Conservation (phyloP, 2,888 invertebrate species). For the Drosophila neutralis region DNA sequence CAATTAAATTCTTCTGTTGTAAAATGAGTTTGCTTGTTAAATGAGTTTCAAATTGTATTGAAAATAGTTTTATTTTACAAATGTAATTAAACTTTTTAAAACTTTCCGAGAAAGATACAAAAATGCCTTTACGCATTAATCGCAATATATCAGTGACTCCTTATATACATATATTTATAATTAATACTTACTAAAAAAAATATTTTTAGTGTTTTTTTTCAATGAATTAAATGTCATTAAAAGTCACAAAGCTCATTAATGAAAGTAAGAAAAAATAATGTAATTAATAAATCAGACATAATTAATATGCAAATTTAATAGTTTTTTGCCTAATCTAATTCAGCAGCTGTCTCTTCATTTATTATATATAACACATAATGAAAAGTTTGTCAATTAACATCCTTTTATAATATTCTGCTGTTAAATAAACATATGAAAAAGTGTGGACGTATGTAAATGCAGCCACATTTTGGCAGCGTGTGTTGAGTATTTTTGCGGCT, state of each 20-base stretch:
- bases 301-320: neutral
- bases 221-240: neutral
- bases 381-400: slow-evolving; percentile 40
- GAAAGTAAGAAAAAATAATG: neutral
- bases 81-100: neutral
- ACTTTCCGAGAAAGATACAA: neutral
- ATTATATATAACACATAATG: slow-evolving; percentile 2
- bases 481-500: slow-evolving; percentile 40
- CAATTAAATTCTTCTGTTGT: neutral
- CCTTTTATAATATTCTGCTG: slow-evolving; percentile 1
- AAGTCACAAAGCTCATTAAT: neutral
- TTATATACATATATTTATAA: neutral
- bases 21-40: no score
- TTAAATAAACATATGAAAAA: neutral
- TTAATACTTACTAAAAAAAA: neutral
- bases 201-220: neutral
- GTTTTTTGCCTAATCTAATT: neutral
- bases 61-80: neutral
- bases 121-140: neutral
- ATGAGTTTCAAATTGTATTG: neutral
- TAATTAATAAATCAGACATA: neutral
- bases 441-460: slow-evolving; percentile 11
- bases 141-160: neutral
- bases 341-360: neutral
- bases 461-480: slow-evolving; percentile 7